Evolutionary conservation across 1,140 invertebrate species (phyloP), one percentile per base, ranked within the genome.

Genomic region (Drosophila orosa): DNA sequence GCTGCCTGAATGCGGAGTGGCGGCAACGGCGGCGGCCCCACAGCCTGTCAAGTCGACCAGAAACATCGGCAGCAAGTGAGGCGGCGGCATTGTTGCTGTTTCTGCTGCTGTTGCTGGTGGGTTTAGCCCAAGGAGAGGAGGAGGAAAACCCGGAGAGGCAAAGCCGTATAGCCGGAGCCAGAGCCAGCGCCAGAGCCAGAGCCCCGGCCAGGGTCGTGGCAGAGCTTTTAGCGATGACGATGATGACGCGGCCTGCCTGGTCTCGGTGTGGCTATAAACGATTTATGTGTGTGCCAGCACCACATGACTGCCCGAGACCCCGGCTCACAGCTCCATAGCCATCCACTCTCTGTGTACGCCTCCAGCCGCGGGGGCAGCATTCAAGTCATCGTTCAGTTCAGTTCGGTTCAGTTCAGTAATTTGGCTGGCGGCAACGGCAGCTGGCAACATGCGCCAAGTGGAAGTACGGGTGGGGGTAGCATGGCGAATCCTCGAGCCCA

Each of bases 331-430:
- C 15, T 31, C 47, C 52, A n/a, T n/a, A 33, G 33, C 55, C 39
- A 66, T 17, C 42, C 29, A 35, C 48, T 27, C 42, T n/a, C n/a
- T n/a, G n/a, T 15, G 12, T 52, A 47, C 42, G 65, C 44, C 33
- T 44, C 35, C 48, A 27, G 24, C 47, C 29, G 57, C 56, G 72
- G 61, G 62, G 78, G 67, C 71, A 73, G 67, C 73, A 80, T 84
- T 84, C 83, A 87, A 87, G 83, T 89, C 84, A 83, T 83, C 83
- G 83, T 89, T 87, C 83, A 86, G 83, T 77, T 87, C 80, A 86
- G 83, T 83, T 87, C 76, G 86, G 83, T 89, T 87, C 83, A 86
- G 83, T 83, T 87, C 83, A 87, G 83, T 89, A 87, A 87, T 87
- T 87, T 87, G 67, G 80, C 80, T 89, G 83, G 78, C 84, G 78